These are phyloP conservation scores for Empis livida DNA, from an alignment of 2,888 invertebrate genomes.

Conservation along the genomic window DNA sequence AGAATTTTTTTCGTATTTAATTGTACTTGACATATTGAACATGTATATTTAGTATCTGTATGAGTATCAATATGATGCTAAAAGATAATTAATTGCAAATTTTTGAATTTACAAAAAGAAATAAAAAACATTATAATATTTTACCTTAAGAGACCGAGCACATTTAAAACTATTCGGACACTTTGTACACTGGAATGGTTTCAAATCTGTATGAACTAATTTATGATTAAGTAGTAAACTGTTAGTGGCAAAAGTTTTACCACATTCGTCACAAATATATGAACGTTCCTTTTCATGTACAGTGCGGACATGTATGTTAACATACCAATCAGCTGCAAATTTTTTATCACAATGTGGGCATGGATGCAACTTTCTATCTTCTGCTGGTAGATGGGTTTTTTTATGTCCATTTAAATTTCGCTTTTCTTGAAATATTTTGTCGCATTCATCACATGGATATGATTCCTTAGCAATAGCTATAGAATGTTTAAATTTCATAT, in stretches of 20 bases:
- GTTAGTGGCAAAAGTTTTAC: conserved; percentile 24
- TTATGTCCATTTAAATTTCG: conserved; percentile 16
- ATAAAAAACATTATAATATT: conserved; percentile 27
- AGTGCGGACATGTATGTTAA: conserved; percentile 5
- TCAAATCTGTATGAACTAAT: conserved; percentile 36
- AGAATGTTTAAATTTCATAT: neutral
- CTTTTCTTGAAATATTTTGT: conserved; percentile 8
- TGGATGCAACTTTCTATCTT: conserved; percentile 16
- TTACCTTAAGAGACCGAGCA: conserved; percentile 21
- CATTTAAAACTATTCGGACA: conserved; percentile 33
- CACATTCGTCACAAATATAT: conserved; percentile 29
- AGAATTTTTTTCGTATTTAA: conserved; percentile 38
- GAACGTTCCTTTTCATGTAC: conserved; percentile 6
- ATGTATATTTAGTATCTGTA: conserved; percentile 16
- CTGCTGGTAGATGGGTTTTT: conserved; percentile 18
- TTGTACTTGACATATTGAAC: conserved; percentile 32
- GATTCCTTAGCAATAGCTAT: neutral
- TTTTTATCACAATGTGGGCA: conserved; percentile 28
- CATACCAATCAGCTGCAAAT: neutral
- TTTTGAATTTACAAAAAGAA: no score
- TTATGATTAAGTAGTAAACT: conserved; percentile 34
- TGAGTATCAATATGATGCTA: conserved; percentile 37
- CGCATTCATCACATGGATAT: conserved; percentile 7
- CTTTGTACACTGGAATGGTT: conserved; percentile 35
- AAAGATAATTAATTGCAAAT: neutral